These are phyloP conservation scores for Drosophila tanythrix DNA, from an alignment of 2,888 invertebrate genomes.

Conservation along the genomic window DNA sequence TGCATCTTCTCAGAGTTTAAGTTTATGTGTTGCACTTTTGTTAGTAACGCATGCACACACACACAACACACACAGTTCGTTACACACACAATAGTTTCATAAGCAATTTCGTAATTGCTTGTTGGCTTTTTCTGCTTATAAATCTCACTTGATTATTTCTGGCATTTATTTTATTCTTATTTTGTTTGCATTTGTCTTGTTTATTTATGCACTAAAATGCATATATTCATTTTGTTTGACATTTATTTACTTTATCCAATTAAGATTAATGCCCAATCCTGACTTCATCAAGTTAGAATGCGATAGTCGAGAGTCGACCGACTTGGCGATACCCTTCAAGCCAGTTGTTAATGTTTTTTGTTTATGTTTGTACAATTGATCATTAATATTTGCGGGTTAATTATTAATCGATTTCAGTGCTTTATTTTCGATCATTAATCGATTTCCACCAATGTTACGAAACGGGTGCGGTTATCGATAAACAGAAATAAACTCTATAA, in stretches of 20 bases:
- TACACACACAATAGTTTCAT: slow-evolving; percentile 1
- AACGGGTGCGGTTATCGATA: not conserved
- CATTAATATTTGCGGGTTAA: not conserved
- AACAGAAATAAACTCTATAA: not conserved
- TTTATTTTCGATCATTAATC: not conserved
- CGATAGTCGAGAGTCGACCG: not conserved
- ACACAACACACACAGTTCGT: slow-evolving; percentile 7
- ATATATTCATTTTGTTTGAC: slow-evolving; percentile 20
- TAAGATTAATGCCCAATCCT: not conserved
- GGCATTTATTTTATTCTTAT: slow-evolving; percentile 3
- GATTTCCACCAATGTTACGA: not conserved
- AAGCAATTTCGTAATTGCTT: slow-evolving; percentile 51
- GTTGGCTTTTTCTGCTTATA: not conserved
- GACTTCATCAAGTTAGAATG: not conserved
- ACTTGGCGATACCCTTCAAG: not conserved
- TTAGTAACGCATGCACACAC: slow-evolving; percentile 21
- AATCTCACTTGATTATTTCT: slow-evolving; percentile 11
- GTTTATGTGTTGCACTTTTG: slow-evolving; percentile 7
- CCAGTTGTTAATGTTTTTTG: not conserved
- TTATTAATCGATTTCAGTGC: too few relatives aligned
- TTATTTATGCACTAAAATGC: slow-evolving; percentile 15
- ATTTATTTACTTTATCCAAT: slow-evolving; percentile 24
- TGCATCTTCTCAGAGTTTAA: not conserved
- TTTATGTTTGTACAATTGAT: not conserved
- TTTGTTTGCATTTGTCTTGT: slow-evolving; percentile 9